Evolutionary conservation across 23 tunicate species (phyloP).

Genomic region (Oikopleura dioica): DNA sequence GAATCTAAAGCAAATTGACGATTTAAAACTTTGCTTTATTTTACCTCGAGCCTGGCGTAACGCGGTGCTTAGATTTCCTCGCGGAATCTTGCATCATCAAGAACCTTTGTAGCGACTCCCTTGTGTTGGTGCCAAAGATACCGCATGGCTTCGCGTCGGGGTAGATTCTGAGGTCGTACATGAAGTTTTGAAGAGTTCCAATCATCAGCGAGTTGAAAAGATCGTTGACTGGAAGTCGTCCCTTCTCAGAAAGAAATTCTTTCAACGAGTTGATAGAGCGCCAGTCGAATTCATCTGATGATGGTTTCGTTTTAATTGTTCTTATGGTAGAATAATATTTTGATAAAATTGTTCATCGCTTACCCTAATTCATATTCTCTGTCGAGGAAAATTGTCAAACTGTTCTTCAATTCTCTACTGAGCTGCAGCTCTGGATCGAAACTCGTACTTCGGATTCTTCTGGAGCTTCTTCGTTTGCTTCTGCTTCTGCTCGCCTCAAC

Average conservation of each 20-base stretch:
- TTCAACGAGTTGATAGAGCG: background rate
- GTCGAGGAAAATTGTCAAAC: too few relatives aligned
- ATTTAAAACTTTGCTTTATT: background rate
- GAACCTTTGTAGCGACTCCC: background rate
- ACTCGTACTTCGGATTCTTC: too few relatives aligned
- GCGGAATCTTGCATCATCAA: background rate
- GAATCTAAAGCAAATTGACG: background rate
- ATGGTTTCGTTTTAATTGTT: too few relatives aligned
- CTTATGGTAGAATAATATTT: too few relatives aligned
- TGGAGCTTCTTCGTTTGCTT: too few relatives aligned
- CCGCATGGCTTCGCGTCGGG: constrained; percentile 3
- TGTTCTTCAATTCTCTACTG: too few relatives aligned
- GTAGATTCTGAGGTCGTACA: background rate
- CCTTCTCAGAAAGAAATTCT: background rate
- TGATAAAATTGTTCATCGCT: too few relatives aligned
- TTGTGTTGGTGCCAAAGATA: background rate
- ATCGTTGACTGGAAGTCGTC: background rate
- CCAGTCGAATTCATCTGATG: too few relatives aligned
- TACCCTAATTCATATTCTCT: too few relatives aligned
- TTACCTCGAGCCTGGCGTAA: background rate
- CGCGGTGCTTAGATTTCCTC: background rate
- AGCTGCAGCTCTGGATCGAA: too few relatives aligned
- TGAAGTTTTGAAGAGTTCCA: constrained; percentile 1
- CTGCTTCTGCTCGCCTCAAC: too few relatives aligned
- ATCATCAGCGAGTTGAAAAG: background rate